Base-by-base conservation (phyloP, 2,797 vertebrate genomes). In the Prunella strophiata region DNA sequence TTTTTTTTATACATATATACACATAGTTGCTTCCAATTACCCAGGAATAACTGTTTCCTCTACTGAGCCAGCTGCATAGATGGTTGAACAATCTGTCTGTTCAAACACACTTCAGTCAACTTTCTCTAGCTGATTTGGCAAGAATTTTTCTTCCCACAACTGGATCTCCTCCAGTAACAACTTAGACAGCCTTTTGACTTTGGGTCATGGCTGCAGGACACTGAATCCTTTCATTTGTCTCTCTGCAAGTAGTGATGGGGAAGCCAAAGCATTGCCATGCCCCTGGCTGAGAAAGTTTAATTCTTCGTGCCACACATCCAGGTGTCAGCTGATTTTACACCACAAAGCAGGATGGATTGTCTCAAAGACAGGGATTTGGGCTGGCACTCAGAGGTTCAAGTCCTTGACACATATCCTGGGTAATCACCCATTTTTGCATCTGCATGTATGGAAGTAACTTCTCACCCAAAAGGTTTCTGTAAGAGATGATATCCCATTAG, bases 121-220 rank as follows among this genome's bases (percentile, higher is more conserved):
- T 90, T 79, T 86, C 82, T 73, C 57, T 93, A 82, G 83, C 83
- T 96, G 95, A 94, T 94, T 82, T 94, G 88, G 94, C 95, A 96
- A 54, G 63, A 48, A 75, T 85, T 89, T 91, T 85, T 94, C 83
- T 85, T 89, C 89, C 89, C 83, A 62, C 15, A 3, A 89, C 86
- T 96, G 94, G 93, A 96, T 74, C 77, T 93, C 63, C 71, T 95
- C 91, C 95, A 94, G 92, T 85, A 95, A 96, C 74, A 96, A 94
- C 85, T 94, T 47, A 67, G 86, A 85, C 81, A 91, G 89, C 85
- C 73, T 95, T 90, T 42, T 72, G 95, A 93, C 88, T 94, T 76
- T 9, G 87, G 90, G 83, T 95, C 93, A 77, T 11, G 52, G 70
- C 81, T 88, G 52, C 38, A 50, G 40, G 91, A 91, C 89, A 94